These are phyloP conservation scores for Malachius bipustulatus DNA, from an alignment of 2,888 invertebrate genomes.

Conservation along the genomic window DNA sequence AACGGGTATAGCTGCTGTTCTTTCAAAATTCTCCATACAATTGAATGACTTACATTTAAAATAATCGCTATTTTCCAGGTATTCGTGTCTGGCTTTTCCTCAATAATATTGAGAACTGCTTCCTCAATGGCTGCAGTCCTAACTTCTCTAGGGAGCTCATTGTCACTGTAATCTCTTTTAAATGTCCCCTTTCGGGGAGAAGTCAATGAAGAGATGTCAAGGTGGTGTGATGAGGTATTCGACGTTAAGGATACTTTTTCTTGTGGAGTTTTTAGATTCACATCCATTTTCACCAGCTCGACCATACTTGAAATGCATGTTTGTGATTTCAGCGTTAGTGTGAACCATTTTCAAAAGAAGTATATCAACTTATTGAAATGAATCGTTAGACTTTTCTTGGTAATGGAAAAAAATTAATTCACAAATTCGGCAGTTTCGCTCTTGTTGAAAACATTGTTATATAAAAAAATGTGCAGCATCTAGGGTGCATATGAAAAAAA, in stretches of 20 bases:
- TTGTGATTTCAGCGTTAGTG: background rate
- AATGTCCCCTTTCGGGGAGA: background rate
- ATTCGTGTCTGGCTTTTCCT: slow-evolving; percentile 3
- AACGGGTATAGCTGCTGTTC: slow-evolving; percentile 3
- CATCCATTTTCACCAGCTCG: background rate
- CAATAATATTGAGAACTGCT: no score
- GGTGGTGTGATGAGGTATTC: slow-evolving; percentile 2
- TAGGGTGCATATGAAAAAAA: no score
- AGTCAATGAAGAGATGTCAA: background rate
- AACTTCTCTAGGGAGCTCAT: slow-evolving; percentile 1
- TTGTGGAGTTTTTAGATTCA: background rate
- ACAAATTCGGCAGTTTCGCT: background rate
- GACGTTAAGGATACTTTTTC: slow-evolving; percentile 1
- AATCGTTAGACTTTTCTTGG: slow-evolving; percentile 3
- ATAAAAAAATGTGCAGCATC: no score
- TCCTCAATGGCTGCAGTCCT: slow-evolving; percentile 1
- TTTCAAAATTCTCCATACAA: slow-evolving; percentile 3
- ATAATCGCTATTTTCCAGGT: slow-evolving; percentile 1
- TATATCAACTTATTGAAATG: no score
- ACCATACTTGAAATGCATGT: slow-evolving; percentile 2
- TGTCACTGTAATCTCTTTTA: slow-evolving; percentile 2
- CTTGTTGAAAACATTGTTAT: no score
- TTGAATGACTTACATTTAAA: background rate
- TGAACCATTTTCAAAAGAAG: no score
- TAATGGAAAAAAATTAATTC: background rate